Base-by-base conservation (phyloP, 2,113 vertebrate genomes). In the Saccopteryx leptura region DNA sequence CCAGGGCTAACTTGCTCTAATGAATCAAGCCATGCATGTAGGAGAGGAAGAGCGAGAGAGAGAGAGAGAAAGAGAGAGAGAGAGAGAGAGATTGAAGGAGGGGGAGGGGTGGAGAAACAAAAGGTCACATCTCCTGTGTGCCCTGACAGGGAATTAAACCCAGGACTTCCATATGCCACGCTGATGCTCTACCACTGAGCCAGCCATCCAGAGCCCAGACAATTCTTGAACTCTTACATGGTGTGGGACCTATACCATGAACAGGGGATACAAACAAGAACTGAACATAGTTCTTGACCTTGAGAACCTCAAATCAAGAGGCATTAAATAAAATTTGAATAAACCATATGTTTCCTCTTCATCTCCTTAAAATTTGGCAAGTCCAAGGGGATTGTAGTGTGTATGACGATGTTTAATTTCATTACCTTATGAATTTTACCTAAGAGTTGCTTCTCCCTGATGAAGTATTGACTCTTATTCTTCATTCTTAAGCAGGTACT, bases 261-360 rank as follows among this genome's bases (percentile, higher is more conserved):
- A 76, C 26, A 91, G 33, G 33, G 18, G 6, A 46, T 68, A 76
- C 26, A 48, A 86, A 60, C 21, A 60, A 26, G 61, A 86, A 78
- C 21, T 58, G 72, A 69, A 93, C 33, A 48, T 26, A 12, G 52
- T 76, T 78, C 52, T 78, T 60, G 52, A 86, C 28, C 2, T 68
- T 46, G 48, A 78, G 28, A 76, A 69, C n/a, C 61, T 68, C 72
- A 76, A 13, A 91, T 72, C 14, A 60, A 78, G 19, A 68, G 14
- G 82, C n/a, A 68, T 86, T 86, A 93, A 85, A 60, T 72, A 72
- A 39, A 68, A 86, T 60, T 93, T n/a, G 58, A 31, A 78, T 86
- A 50, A 19, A 24, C 4, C 63, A 15, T 1, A 18, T 12, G 19
- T 75, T 92, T 75, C 9, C 46, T 75, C 54, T 75, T 66, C 10